phyloP scores from a whole-genome alignment of 2,797 vertebrate genomes.

The Centropyge bicolor region DNA sequence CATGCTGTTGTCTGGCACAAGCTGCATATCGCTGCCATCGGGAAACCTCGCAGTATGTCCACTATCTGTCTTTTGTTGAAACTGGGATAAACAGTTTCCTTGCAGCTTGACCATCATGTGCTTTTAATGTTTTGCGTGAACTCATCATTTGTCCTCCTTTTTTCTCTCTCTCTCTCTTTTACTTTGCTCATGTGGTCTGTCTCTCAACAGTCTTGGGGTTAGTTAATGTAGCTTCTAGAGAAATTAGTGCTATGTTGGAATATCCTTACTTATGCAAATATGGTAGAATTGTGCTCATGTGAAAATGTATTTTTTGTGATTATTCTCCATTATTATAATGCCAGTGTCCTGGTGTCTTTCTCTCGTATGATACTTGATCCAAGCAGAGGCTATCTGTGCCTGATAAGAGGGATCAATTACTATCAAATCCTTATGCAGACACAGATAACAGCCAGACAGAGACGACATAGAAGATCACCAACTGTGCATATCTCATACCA shows the following conservation, averaged over 20 bases:
- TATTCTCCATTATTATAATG: not conserved
- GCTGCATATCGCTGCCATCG: constrained; percentile 23
- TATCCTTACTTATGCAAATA: not conserved
- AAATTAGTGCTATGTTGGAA: not conserved
- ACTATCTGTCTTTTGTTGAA: constrained; percentile 10
- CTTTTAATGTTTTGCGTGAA: constrained; percentile 1
- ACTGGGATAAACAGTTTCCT: not conserved
- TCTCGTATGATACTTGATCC: constrained; percentile 1
- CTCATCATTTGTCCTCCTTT: not conserved
- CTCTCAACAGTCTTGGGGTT: constrained; percentile 10
- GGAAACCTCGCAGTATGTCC: constrained; percentile 28
- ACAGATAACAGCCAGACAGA: constrained; percentile 30
- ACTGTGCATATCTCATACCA: not conserved
- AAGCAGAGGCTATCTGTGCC: constrained; percentile 24
- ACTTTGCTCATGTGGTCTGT: constrained; percentile 6
- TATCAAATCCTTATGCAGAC: constrained; percentile 25
- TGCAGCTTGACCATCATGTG: not conserved
- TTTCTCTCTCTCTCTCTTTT: not conserved
- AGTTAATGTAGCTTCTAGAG: constrained; percentile 1
- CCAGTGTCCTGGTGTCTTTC: not conserved
- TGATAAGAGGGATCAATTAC: constrained; percentile 41
- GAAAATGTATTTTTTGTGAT: not conserved
- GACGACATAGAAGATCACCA: not conserved
- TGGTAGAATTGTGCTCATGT: not conserved
- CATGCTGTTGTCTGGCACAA: constrained; percentile 68